Base-by-base conservation (phyloP, 2,113 vertebrate species). In the Gracilinanus agilis region DNA sequence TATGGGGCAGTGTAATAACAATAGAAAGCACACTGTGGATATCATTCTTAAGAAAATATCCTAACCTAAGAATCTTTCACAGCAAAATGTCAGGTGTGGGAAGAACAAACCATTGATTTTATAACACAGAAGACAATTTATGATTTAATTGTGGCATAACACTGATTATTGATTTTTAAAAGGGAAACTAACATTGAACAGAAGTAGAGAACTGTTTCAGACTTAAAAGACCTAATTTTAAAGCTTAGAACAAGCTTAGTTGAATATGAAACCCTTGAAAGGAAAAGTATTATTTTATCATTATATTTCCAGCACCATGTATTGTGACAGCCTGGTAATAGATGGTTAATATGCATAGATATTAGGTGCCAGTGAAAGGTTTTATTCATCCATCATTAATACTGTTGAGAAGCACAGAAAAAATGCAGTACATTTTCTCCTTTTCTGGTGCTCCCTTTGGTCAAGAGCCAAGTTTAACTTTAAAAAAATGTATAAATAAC, bases 1-100 rank as follows among this genome's bases (percentile, higher is more conserved):
- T 95, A 54, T 44, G 91, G 1, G 34, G 90, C 34, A 93, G 88
- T 54, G 55, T 90, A 75, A 92, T 40, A 94, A 95, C 58, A 92
- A 54, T n/a, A 92, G 55, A 34, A 97, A 95, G 44, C 3, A 3
- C 54, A 53, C 0, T 55, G 19, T 21, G 83, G 1, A 40, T 94
- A 54, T 90, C 56, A 90, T 24, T 12, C 90, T 83, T 90, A 54
- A 25, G n/a, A 54, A 9, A 75, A 90, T n/a, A 19, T 58, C 40
- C 11, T 9, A 94, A 9, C 24, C 7, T 13, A 2, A 2, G 21
- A 83, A 89, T 61, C 90, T 34, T 67, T 54, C 53, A 90, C 9
- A 91, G 34, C 1, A 24, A 8, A 1, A 44, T 25, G 34, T 89
- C 40, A 88, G 54, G 9, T 19, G 25, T 23, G 53, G 24, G 89